Evolutionary conservation across 2,888 invertebrate species (phyloP), one percentile per base, ranked within the genome.

Genomic region (Tiliacea citrago): DNA sequence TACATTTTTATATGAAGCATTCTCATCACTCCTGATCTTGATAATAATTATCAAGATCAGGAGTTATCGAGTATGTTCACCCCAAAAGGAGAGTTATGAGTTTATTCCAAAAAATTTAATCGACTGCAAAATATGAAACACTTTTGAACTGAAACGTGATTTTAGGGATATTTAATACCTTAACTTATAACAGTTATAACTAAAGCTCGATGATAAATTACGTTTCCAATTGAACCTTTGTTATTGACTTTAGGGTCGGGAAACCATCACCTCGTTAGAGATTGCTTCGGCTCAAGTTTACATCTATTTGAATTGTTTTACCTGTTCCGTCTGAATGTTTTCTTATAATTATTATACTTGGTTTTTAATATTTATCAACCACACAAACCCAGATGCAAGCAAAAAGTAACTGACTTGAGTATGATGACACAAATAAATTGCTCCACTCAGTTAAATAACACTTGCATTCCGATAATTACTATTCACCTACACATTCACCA

Each of bases 181-280:
- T 35, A 35, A 3, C 35, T 35, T 35, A 35, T 35, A 35, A 35
- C 35, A n/a, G n/a, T n/a, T n/a, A n/a, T 35, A 45, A 51, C 21
- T n/a, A 58, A 73, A 72, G 0, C 42, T 73, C 39, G 8, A 16
- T 49, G 39, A 1, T 55, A 53, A 29, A 47, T 60, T 29, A 51
- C 42, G 24, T 61, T 45, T 53, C 9, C 6, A 35, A 4, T 53
- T 51, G 5, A 51, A 45, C 24, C 53, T 21, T 69, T 69, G 10
- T 12, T 77, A 70, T 77, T 66, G 47, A 77, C n/a, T 60, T 66
- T 55, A 66, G 70, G 61, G 66, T 77, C 10, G 12, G 18, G 39
- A 21, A 63, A 53, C 18, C 29, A 61, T 49, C 42, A 60, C 9
- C 3, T 49, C 29, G 47, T 53, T 35, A 51, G n/a, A 39, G 13